Base-by-base conservation (phyloP, 2,113 vertebrate genomes). In the Puntigrus tetrazona region DNA sequence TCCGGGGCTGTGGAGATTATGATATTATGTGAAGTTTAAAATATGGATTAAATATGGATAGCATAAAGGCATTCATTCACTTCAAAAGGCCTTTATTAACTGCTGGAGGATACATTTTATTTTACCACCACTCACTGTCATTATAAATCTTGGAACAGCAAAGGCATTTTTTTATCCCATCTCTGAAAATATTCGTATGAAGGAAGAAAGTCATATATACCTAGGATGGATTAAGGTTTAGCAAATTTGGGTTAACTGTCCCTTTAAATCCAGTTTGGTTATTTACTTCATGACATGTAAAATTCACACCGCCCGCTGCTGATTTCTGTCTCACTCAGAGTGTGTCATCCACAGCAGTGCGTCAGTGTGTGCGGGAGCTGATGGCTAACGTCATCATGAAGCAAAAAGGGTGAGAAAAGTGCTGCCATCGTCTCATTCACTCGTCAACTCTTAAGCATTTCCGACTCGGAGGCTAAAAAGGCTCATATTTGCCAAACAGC, bases 281-380 rank as follows among this genome's bases (percentile, higher is more conserved):
- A 83, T 47, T 75, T 11, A 38, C 29, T 61, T 50, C n/a, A 27
- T 14, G 22, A 78, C 52, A 73, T 74, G 0, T 38, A 59, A 57
- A 81, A 69, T 79, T 13, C 25, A 47, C 61, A 20, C 73, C 9
- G 43, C 20, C 76, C 25, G 4, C 45, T 52, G n/a, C 22, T 75
- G 61, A 47, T 67, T 43, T 50, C 16, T 25, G 61, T 81, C 76
- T 70, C 38, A 65, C 7, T 70, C 79, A 77, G 80, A 3, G 1
- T 57, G 57, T 80, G 84, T 77, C 65, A 88, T 76, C 70, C 22
- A 55, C 82, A 74, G 47, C 29, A 9, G 36, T 81, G 81, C 76
- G n/a, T 84, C 87, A 72, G 75, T 27, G 20, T 69, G 34, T n/a
- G 63, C 50, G 22, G 16, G 83, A 80, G 47, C 6, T 47, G 43